Base-by-base conservation (phyloP, 2,888 invertebrate genomes). In the Dendrolimus pini region DNA sequence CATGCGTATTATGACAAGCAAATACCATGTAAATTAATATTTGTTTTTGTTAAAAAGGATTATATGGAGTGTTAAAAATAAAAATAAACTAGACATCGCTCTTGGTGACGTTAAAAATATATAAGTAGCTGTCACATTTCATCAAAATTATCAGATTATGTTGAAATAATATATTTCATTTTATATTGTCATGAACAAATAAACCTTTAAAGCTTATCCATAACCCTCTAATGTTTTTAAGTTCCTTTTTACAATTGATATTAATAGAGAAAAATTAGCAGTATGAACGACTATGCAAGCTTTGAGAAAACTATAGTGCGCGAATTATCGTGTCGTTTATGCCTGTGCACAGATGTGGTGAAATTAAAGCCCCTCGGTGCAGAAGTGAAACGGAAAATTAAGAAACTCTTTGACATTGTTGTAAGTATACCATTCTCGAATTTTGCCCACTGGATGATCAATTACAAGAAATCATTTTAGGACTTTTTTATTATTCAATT, bases 241-340 rank as follows among this genome's bases (percentile, higher is more conserved):
- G 63, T 64, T 63, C n/a, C 55, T n/a, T 58, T 30, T 30, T 3
- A 30, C 6, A 30, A 57, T 42, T 52, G 54, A 52, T 53, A 59
- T 55, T 56, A 55, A 60, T 58, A 60, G 62, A 61, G 57, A 68
- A 72, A 70, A 30, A 70, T 68, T 60, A 59, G 57, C 74, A 85
- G 70, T 73, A 90, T 89, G 89, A 82, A 89, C 69, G 88, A 90
- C 73, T 89, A 85, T 74, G 65, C 72, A 12, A 79, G 68, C 73
- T 80, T 89, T 53, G 90, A 89, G 64, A 89, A 88, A 77, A 80
- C 76, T 58, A 85, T 89, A 72, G 88, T 90, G 59, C 86, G 89
- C 57, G 90, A 90, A 72, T 74, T 89, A 62, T 85, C 90, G 30
- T 90, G 90, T 71, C 83, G 90, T 47, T 68, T 90, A 66, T 90